These are phyloP conservation scores for Eupithecia pulchellata DNA, from an alignment of 2,888 invertebrate genomes.

Conservation along the genomic window DNA sequence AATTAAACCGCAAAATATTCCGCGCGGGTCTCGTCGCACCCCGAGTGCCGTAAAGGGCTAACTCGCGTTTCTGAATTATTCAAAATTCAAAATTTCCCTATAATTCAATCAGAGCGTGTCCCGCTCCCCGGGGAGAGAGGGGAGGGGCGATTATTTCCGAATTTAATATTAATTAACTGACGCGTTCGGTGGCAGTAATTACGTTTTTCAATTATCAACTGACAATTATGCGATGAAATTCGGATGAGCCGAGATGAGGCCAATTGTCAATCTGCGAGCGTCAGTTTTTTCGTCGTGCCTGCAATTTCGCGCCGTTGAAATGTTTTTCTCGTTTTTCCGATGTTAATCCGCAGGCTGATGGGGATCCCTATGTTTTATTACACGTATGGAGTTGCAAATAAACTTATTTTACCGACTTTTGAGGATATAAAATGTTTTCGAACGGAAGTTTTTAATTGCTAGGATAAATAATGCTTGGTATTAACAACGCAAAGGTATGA, in stretches of 20 bases:
- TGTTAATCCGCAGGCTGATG: constrained; percentile 34
- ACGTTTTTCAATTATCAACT: constrained; percentile 84
- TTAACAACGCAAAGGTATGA: not conserved
- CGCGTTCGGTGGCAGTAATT: constrained; percentile 77
- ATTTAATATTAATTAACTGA: constrained; percentile 86
- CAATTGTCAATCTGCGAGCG: constrained; percentile 70
- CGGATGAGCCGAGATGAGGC: constrained; percentile 72
- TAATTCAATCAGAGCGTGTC: constrained; percentile 79
- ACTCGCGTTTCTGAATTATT: constrained; percentile 77
- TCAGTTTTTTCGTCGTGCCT: constrained; percentile 43
- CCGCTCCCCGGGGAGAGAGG: constrained; percentile 68
- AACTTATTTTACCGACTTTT: constrained; percentile 28
- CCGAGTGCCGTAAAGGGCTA: constrained; percentile 74
- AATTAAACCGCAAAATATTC: constrained; percentile 55
- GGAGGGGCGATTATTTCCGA: constrained; percentile 80
- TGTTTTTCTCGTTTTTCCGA: constrained; percentile 35
- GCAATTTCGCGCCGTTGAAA: constrained; percentile 39
- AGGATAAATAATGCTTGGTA: not conserved
- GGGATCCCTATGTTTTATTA: constrained; percentile 33
- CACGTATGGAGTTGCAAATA: constrained; percentile 27
- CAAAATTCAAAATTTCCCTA: constrained; percentile 84
- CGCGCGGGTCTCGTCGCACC: constrained; percentile 46
- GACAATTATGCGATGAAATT: constrained; percentile 82
- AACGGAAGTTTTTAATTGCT: constrained; percentile 11
- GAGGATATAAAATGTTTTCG: constrained; percentile 19